These are phyloP conservation scores for Anastatus disparis DNA, from an alignment of 1,140 invertebrate species.

Conservation along the genomic window DNA sequence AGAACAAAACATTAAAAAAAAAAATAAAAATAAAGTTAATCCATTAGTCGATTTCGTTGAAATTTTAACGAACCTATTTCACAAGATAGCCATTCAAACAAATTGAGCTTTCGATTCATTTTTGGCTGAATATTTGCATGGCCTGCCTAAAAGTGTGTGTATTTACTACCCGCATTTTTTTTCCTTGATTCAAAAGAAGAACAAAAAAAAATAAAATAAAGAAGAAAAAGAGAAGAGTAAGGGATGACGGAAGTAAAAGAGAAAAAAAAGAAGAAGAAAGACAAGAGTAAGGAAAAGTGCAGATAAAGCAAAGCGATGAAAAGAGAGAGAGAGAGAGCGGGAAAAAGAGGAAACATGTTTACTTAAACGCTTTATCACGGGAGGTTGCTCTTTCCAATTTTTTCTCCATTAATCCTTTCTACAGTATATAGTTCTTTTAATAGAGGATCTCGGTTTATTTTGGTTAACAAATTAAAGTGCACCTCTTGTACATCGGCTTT, in stretches of 20 bases:
- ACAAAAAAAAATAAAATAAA: background rate
- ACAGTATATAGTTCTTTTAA: conserved; percentile 52
- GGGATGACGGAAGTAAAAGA: background rate
- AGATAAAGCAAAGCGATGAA: conserved; percentile 7
- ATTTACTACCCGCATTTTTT: conserved; percentile 29
- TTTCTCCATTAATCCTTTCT: conserved; percentile 51
- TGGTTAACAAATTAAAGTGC: conserved; percentile 54
- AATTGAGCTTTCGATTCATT: background rate
- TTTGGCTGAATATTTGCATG: background rate
- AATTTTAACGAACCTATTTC: conserved; percentile 10
- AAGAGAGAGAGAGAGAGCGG: no score
- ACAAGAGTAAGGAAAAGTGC: conserved; percentile 16
- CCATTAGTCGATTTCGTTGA: no score
- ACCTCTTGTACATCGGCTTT: background rate
- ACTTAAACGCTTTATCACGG: conserved; percentile 52
- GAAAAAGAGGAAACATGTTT: conserved; percentile 52
- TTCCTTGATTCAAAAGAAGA: no score
- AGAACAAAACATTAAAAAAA: no score
- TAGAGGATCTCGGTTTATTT: conserved; percentile 54
- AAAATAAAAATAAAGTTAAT: no score
- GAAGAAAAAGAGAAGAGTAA: background rate
- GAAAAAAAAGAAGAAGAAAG: conserved; percentile 6
- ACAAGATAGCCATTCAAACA: background rate
- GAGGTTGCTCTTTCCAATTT: conserved; percentile 49
- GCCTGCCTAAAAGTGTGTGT: background rate